A percentile compares a stretch with the other conserved stretches of the same genome.
Conservation (phyloP, 2,797 vertebrate species). For the Myotis planiceps region DNA sequence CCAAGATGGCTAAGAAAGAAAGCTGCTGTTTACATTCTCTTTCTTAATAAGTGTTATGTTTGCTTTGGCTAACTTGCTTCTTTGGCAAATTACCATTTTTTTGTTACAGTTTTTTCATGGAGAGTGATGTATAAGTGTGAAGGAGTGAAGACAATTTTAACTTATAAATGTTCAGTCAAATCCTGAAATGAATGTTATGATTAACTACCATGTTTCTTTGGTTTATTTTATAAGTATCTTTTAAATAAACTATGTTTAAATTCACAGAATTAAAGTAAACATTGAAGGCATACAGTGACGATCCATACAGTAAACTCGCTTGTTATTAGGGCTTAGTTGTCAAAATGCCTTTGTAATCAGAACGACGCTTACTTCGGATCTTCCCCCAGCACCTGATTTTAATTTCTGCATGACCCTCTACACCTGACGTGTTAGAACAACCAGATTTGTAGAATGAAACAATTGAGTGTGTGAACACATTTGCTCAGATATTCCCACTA, state of each 20-base stretch:
- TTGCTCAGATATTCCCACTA: not conserved
- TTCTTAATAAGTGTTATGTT: constrained; percentile 30
- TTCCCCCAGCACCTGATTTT: constrained; percentile 17
- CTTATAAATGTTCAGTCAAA: constrained; percentile 37
- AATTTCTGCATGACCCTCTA: constrained; percentile 36
- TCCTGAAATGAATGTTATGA: constrained; percentile 42
- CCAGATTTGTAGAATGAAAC: not conserved
- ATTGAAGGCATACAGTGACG: not conserved
- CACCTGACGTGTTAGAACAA: not conserved
- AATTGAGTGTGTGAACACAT: not conserved
- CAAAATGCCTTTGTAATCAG: constrained; percentile 8
- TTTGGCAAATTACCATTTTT: constrained; percentile 59
- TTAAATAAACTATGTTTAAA: constrained; percentile 25
- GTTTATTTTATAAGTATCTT: not conserved
- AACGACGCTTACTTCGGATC: constrained; percentile 31
- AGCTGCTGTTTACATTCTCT: constrained; percentile 4
- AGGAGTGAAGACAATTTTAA: constrained; percentile 40
- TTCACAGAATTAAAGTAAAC: constrained; percentile 33
- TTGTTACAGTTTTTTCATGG: not conserved
- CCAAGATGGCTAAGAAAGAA: constrained; percentile 41
- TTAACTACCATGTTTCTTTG: constrained; percentile 19
- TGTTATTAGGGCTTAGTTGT: not conserved
- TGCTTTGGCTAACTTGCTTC: constrained; percentile 40
- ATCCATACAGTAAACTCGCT: not conserved
- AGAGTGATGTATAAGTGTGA: not conserved